Base-by-base conservation (phyloP, 2,113 vertebrate genomes). In the Beaufortia kweichowensis region DNA sequence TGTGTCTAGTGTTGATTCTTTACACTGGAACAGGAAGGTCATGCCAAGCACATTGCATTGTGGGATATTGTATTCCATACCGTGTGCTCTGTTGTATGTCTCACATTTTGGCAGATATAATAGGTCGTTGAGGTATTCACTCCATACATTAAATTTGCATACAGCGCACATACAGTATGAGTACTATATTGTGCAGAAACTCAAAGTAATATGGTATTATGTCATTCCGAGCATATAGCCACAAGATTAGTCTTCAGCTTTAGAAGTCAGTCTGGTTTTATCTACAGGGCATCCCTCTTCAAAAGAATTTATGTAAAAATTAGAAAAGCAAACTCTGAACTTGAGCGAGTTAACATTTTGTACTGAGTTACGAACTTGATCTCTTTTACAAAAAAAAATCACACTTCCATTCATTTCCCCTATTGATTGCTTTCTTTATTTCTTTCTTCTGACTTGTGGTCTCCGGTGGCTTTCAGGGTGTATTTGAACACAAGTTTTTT, bases 41-140 rank as follows among this genome's bases (percentile, higher is more conserved):
- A 53, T 5, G 41, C 26, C 24, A 48, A 46, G 41, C 6, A 23
- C 41, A 31, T 48, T 28, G 24, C 64, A 48, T 53, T 53, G 19
- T 33, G 66, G 46, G 19, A 23, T 33, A 33, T 11, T 53, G 23
- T 46, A 46, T 46, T 67, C 17, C 64, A 50, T 29, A 6, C 24
- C 12, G 41, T 12, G 41, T 43, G 43, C 12, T 46, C 4, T 26
- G 0, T 60, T 33, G 3, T n/a, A n/a, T 29, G 3, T 26, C 29
- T 24, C 65, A 67, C 5, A 67, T 68, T 31, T 21, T 50, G 41
- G 10, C 4, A 67, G 48, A 67, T 67, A 29, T 67, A 28, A 29
- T 50, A 28, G 43, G 41, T 29, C 41, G 28, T 67, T 26, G 19
- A 1, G 64, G 10, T 29, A 50, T 50, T 50, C 19, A 68, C 50